Conservation (phyloP, 2,888 invertebrate species). For the Gerris lacustris region DNA sequence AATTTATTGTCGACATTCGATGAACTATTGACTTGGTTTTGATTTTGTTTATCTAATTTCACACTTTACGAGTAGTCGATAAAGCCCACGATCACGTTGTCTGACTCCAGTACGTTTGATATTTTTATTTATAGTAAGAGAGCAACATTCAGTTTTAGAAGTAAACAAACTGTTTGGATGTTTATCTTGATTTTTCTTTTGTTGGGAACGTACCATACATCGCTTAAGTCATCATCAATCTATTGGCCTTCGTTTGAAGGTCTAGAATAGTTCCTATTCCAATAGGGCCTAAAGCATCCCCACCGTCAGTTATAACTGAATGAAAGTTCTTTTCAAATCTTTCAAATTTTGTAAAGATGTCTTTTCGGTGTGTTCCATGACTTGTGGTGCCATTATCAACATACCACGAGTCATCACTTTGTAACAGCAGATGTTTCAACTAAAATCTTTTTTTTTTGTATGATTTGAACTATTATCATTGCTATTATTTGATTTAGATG, state of each 20-base stretch:
- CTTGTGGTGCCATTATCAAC: background rate
- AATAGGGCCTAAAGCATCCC: background rate
- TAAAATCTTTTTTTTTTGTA: too few relatives aligned
- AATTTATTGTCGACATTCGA: background rate
- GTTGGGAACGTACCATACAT: conserved; percentile 10
- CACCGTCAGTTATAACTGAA: background rate
- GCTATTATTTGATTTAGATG: too few relatives aligned
- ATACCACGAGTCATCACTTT: background rate
- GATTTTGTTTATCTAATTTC: too few relatives aligned
- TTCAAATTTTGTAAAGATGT: background rate
- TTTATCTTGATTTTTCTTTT: background rate
- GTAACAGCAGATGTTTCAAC: too few relatives aligned
- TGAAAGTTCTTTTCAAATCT: background rate
- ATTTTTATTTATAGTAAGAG: conserved; percentile 9
- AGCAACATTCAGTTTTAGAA: conserved; percentile 8
- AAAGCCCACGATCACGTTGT: too few relatives aligned
- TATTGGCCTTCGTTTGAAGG: background rate
- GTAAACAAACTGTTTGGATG: too few relatives aligned
- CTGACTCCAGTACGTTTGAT: too few relatives aligned
- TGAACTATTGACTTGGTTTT: too few relatives aligned
- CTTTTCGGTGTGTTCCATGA: too few relatives aligned
- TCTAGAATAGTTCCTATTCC: background rate
- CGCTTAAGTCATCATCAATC: background rate
- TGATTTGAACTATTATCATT: too few relatives aligned
- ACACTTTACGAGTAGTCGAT: too few relatives aligned